Conservation (phyloP, 2,797 vertebrate genomes). For the Danio kyathit region DNA sequence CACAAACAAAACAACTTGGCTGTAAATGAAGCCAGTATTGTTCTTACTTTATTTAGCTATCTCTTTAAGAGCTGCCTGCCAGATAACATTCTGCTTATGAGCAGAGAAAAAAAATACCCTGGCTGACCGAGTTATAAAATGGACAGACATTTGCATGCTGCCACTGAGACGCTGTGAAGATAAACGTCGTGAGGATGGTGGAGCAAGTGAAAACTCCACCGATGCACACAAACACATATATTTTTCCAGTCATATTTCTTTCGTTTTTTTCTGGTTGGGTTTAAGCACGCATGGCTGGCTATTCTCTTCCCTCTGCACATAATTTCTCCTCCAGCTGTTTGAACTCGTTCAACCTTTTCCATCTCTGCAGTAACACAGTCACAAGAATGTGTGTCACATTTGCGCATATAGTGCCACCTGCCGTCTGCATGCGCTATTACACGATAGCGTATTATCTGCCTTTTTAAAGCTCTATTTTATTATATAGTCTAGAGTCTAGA, state of each 20-base stretch:
- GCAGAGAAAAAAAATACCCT: not conserved
- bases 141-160: slow-evolving; percentile 18
- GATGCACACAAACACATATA: slow-evolving; percentile 7
- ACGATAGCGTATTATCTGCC: not conserved
- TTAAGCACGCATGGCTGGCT: slow-evolving; percentile 43
- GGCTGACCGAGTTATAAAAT: not conserved
- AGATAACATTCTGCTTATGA: not conserved
- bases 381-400: slow-evolving; percentile 27
- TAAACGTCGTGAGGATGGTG: not conserved
- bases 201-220: slow-evolving; percentile 19
- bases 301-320: slow-evolving; percentile 55
- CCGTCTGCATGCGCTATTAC: slow-evolving; percentile 28
- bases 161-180: not conserved
- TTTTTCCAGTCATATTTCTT: slow-evolving; percentile 24
- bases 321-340: slow-evolving; percentile 75
- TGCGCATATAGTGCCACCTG: slow-evolving; percentile 66
- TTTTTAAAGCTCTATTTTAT: not conserved
- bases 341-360: slow-evolving; percentile 55
- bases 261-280: slow-evolving; percentile 27
- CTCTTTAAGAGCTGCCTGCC: slow-evolving; percentile 4
- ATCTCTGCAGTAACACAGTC: slow-evolving; percentile 13
- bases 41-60: not conserved
- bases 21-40: not conserved
- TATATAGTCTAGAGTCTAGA: no score
- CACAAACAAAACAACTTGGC: not conserved